Base-by-base conservation (phyloP, 2,797 vertebrate species). In the Falco rusticolus region DNA sequence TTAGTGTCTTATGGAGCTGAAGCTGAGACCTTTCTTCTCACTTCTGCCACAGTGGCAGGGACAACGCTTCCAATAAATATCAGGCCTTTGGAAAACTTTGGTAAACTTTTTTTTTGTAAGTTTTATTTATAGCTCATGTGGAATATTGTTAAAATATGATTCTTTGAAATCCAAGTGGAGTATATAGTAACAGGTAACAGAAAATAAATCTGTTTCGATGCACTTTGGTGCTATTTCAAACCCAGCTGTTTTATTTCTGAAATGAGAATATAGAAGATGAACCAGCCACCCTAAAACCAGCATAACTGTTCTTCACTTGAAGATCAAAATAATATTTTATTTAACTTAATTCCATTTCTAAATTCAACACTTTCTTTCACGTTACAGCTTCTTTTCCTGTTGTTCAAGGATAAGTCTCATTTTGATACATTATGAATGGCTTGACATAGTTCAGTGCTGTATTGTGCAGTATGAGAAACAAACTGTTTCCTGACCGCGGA, bases 41-140 rank as follows among this genome's bases (percentile, higher is more conserved):
- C 97, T 94, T 97, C 98, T 74, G 61, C 93, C 91, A 28, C 97
- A 94, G 85, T 97, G 71, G 95, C 98, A 96, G 97, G 98, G 94
- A 97, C 97, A 81, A 90, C 97, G 96, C 97, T 98, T 97, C 98
- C 97, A 92, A 97, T 97, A 92, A 97, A 72, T 94, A 96, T 96
- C 70, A 97, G 98, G 43, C 98, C 98, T 89, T 97, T 98, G 70
- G 98, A 98, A 94, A 98, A 98, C 97, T 99, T 98, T 96, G 99
- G 99, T 99, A 98, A 99, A 98, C 91, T 97, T 96, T 97, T 98
- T 97, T 98, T 97, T 98, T 96, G 93, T 97, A 95, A 95, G 94
- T 97, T 98, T 98, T 96, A 57, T 92, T 97, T 96, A 95, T 92
- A 96, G 96, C 91, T 96, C 59, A 93, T 59, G 94, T 95, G 74